These are phyloP conservation scores for Ophioninae sp. DNA, from an alignment of 2,888 invertebrate species.

Conservation along the genomic window DNA sequence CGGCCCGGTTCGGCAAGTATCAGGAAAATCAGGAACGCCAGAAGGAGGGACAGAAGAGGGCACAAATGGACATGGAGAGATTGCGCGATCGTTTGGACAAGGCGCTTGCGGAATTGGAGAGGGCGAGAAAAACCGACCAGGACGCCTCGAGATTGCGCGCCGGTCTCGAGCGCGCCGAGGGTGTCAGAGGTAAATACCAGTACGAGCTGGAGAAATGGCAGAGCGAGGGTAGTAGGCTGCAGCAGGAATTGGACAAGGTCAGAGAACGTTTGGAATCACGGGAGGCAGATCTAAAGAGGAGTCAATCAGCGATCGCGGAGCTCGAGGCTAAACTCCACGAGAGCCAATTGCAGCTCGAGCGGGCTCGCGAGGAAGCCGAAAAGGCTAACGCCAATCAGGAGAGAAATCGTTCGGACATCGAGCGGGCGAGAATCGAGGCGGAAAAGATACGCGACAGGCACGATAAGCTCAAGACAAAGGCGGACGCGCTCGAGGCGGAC, in stretches of 20 bases:
- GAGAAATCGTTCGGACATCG: slow-evolving; percentile 90
- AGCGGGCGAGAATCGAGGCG: slow-evolving; percentile 92
- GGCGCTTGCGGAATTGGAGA: slow-evolving; percentile 89
- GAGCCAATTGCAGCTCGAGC: slow-evolving; percentile 90
- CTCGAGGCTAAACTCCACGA: slow-evolving; percentile 90
- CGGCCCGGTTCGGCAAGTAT: slow-evolving; percentile 88
- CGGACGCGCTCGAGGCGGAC: slow-evolving; percentile 87
- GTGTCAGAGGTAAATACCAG: slow-evolving; percentile 90
- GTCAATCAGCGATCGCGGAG: slow-evolving; percentile 85
- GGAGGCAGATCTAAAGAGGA: slow-evolving; percentile 88
- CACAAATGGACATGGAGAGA: slow-evolving; percentile 91
- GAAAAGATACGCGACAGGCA: slow-evolving; percentile 94
- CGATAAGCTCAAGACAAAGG: slow-evolving; percentile 90
- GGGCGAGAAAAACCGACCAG: slow-evolving; percentile 87
- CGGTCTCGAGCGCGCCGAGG: slow-evolving; percentile 89
- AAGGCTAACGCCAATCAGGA: slow-evolving; percentile 90
- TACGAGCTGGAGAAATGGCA: slow-evolving; percentile 87
- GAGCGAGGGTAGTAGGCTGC: slow-evolving; percentile 83
- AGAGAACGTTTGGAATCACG: slow-evolving; percentile 89
- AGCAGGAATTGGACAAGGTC: slow-evolving; percentile 86
- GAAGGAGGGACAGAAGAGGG: slow-evolving; percentile 89
- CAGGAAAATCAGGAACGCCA: slow-evolving; percentile 86
- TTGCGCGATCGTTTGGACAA: slow-evolving; percentile 91
- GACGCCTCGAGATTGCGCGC: slow-evolving; percentile 86
- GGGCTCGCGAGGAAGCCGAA: slow-evolving; percentile 89